These are phyloP conservation scores for Sebastes trivittatus DNA, from an alignment of 2,797 vertebrate genomes.

Conservation along the genomic window DNA sequence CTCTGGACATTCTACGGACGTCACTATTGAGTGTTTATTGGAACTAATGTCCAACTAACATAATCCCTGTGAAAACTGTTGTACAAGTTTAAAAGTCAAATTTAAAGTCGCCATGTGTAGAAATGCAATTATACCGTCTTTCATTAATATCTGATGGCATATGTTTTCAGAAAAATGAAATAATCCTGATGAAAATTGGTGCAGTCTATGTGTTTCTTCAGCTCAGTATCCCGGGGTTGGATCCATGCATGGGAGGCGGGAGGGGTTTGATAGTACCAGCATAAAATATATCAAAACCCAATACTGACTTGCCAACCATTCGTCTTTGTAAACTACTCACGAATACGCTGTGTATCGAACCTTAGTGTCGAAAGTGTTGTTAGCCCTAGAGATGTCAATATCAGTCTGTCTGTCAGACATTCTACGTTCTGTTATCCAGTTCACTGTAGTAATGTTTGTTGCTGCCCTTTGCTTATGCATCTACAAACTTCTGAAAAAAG, in stretches of 20 bases:
- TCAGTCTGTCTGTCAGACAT: background rate
- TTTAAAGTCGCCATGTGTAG: too few species aligned
- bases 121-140: too few species aligned
- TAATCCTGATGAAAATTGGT: background rate
- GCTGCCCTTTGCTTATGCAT: background rate
- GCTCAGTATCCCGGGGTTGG: too few species aligned
- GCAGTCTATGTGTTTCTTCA: background rate
- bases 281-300: background rate
- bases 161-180: background rate
- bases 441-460: background rate
- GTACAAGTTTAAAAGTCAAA: background rate
- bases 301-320: background rate
- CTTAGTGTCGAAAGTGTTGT: background rate
- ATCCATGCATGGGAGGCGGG: background rate
- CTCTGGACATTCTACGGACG: accelerated
- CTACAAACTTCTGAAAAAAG: background rate
- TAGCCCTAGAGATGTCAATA: background rate
- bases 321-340: background rate
- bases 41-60: too few species aligned
- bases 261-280: background rate
- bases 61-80: background rate
- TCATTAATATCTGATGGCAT: too few species aligned
- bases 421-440: background rate
- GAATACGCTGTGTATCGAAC: background rate
- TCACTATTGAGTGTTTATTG: too few species aligned